A percentile compares a stretch with the other conserved stretches of the same genome.
Conservation (phyloP, 2,797 vertebrate genomes). For the Karalla daura region DNA sequence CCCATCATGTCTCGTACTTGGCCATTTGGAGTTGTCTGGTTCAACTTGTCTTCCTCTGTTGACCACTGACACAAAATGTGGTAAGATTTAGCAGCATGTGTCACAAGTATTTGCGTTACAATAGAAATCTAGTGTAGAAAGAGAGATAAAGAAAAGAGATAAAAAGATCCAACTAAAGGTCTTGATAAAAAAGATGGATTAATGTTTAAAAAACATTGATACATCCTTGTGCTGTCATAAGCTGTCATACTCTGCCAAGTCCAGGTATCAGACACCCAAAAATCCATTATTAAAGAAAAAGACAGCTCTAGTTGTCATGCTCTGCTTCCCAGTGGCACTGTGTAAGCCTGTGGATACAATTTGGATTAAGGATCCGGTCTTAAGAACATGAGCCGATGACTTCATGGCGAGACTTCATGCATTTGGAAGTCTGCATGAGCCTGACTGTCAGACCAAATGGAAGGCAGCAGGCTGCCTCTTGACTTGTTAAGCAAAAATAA, state of each 20-base stretch:
- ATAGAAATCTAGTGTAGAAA: too few species aligned
- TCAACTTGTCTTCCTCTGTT: conserved; percentile 5
- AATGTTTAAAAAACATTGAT: conserved; percentile 36
- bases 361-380: conserved; percentile 62
- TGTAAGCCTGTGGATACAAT: conserved; percentile 60
- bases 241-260: conserved; percentile 37
- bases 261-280: conserved; percentile 27
- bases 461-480: conserved; percentile 72
- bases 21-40: conserved; percentile 6
- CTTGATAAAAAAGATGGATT: conserved; percentile 17
- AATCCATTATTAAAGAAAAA: conserved; percentile 37
- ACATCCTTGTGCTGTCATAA: conserved; percentile 33
- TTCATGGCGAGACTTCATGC: conserved; percentile 71
- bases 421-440: conserved; percentile 70
- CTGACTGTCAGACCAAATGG: conserved; percentile 75
- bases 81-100: too few species aligned
- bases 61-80: not conserved
- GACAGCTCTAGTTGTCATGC: conserved; percentile 25
- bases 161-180: too few species aligned
- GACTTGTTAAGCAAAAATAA: conserved; percentile 81
- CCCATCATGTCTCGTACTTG: conserved; percentile 14
- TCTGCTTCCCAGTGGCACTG: conserved; percentile 53
- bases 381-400: conserved; percentile 52
- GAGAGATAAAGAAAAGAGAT: too few species aligned
- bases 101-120: too few species aligned